Base-by-base conservation (phyloP, 2,888 invertebrate genomes). In the Rhingia rostrata region DNA sequence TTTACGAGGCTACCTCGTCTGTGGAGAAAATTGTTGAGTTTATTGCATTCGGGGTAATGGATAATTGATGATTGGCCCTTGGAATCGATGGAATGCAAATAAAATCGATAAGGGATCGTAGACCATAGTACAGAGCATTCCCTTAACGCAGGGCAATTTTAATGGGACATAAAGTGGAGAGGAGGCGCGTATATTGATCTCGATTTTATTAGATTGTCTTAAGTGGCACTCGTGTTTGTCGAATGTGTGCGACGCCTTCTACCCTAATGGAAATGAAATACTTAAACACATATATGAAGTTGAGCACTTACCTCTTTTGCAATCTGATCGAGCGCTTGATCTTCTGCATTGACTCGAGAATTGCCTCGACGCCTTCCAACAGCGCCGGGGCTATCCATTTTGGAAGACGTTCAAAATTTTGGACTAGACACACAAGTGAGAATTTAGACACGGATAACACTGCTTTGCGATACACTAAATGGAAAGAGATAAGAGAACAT, bases 241-340 rank as follows among this genome's bases (percentile, higher is more conserved):
- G 53, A 63, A 14, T 14, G 4, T 49, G 7, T 10, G 39, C 39
- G 39, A 39, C 14, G 14, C 33, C 43, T 49, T 22, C 22, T 22
- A 22, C 49, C 49, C 54, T 54, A 82, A 73, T 83, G 78, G 79
- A 67, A 61, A 73, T 56, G 54, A 58, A 60, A 64, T 45, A 54
- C 53, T 41, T n/a, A 67, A 14, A 43, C 41, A 63, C 35, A 41
- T 32, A 49, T 66, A 43, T 53, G 43, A 47, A 47, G 9, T 49
- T 67, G 64, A 56, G 47, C 35, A 88, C 93, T 93, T 93, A 98
- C 99, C 96, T 99, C 98, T 94, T 97, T 97, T 66, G 98, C 98
- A 88, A 99, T 98, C 92, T 97, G 97, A 93, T 98, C 98, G 77
- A 99, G 94, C 61, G 98, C 98, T 91, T 98, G 97, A 93, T 99